A percentile compares a stretch with the other conserved stretches of the same genome.
These are phyloP conservation scores for Rhodeus uyekii DNA, from an alignment of 2,797 vertebrate genomes.

Conservation along the genomic window DNA sequence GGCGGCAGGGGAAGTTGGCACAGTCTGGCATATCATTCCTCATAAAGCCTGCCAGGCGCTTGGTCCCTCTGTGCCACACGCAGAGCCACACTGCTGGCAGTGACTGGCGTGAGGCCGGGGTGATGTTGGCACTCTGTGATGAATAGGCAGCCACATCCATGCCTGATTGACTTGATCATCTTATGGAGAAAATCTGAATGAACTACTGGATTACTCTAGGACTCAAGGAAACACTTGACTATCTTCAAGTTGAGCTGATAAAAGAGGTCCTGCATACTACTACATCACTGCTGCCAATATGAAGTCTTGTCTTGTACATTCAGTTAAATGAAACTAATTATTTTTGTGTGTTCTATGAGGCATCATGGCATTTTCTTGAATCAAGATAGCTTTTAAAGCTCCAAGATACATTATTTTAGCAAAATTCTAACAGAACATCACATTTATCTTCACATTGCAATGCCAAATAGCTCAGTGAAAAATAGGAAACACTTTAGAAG, in stretches of 20 bases:
- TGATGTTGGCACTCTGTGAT: slow-evolving; percentile 25
- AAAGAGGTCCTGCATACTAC: not conserved
- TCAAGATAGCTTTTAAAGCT: not conserved
- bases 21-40: slow-evolving; percentile 50
- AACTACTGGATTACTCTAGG: not conserved
- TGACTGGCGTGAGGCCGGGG: slow-evolving; percentile 59
- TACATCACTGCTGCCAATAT: not conserved
- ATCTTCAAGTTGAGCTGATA: not conserved
- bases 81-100: slow-evolving; percentile 40
- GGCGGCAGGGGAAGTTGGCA: slow-evolving; percentile 64
- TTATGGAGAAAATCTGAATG: slow-evolving; percentile 8
- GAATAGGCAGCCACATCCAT: not conserved
- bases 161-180: not conserved
- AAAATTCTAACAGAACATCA: not conserved
- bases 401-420: not conserved
- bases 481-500: not conserved
- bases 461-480: not conserved
- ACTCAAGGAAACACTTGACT: not conserved
- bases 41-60: slow-evolving; percentile 59
- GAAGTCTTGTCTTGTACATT: not conserved
- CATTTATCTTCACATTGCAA: not conserved
- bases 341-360: not conserved
- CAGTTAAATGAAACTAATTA: not conserved
- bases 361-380: not conserved
- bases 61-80: slow-evolving; percentile 47